Percentiles rank a stretch among this genome's conserved stretches.
These are phyloP conservation scores for Esox lucius DNA, from an alignment of 2,797 vertebrate genomes.

Conservation along the genomic window DNA sequence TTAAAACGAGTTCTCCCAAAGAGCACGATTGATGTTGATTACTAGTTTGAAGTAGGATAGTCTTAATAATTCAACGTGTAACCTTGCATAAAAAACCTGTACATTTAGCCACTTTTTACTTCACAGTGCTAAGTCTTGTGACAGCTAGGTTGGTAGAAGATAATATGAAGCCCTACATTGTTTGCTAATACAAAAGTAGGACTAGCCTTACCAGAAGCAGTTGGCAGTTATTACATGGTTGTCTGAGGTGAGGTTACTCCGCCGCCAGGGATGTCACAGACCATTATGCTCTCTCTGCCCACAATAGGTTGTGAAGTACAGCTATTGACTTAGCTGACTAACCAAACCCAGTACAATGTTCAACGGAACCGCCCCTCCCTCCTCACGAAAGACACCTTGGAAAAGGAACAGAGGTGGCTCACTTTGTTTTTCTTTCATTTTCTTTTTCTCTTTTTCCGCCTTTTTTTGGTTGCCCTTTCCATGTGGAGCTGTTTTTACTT, in stretches of 20 bases:
- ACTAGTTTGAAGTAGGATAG: neutral
- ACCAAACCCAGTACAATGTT: conserved; percentile 1
- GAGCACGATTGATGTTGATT: no score
- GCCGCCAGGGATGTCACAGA: conserved; percentile 27
- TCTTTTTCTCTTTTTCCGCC: neutral
- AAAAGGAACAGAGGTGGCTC: conserved; percentile 13
- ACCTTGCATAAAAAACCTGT: neutral
- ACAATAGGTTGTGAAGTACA: conserved; percentile 7
- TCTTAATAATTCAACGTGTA: neutral
- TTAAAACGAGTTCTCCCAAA: conserved; percentile 1
- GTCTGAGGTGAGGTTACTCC: conserved; percentile 22
- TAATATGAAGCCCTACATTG: no score
- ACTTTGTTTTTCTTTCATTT: conserved; percentile 8
- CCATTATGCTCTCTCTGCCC: conserved; percentile 20
- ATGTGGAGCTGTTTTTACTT: conserved; percentile 39
- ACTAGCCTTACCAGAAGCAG: conserved; percentile 23
- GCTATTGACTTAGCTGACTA: conserved; percentile 34
- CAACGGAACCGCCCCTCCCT: conserved; percentile 2
- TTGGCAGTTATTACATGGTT: conserved; percentile 24
- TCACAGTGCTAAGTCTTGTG: neutral
- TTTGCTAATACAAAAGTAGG: no score
- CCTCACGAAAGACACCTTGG: conserved; percentile 19
- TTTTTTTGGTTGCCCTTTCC: conserved; percentile 1
- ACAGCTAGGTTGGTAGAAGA: neutral
- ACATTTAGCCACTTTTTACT: neutral